Evolutionary conservation across 2,888 invertebrate species (phyloP), one percentile per base, ranked within the genome.

Genomic region (Scaptomyza flava): DNA sequence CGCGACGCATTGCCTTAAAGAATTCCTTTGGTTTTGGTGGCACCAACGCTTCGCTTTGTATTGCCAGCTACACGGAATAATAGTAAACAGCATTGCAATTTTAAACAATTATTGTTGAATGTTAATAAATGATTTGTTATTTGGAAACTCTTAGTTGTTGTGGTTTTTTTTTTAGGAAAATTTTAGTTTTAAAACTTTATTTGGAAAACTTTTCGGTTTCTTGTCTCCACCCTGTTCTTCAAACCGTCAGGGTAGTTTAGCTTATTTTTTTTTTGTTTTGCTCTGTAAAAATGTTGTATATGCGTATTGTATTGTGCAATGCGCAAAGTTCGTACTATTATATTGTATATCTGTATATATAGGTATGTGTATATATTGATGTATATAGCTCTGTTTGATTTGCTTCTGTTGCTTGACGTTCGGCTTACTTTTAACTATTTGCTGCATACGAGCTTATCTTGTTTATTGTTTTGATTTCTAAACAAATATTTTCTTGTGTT

Each of bases 1-100:
- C 46, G 1, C 93, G 92, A 82, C 94, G 95, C 87, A 93, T 98
- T 81, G 98, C 98, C 14, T 91, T 99, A 53, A 98, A 98, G 91
- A 99, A 99, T 93, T 98, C 99, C 0, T 99, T 99, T 93, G 99
- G 99, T 6, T 99, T 99, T 94, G 99, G 99, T 59, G 99, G 99
- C 45, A 99, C 99, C 3, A 99, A 99, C 94, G 98, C 98, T 27
- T 95, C 96, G 62, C 93, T 98, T 42, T 96, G 97, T 92, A 93
- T 94, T 81, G 93, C 93, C 57, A 91, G 83, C 66, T 92, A 79
- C 68, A 54, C 43, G 3, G 74, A 46, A 70, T 70, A 74, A 14
- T 66, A 65, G 54, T 64, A 31, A 50, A 30, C 31, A 12, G 2
- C 52, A 6, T 50, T 12, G 8, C 12, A 30, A 53, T 59, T 65